Evolutionary conservation across 2,113 vertebrate genomes (phyloP).

Genomic region (Pomatostomus ruficeps): DNA sequence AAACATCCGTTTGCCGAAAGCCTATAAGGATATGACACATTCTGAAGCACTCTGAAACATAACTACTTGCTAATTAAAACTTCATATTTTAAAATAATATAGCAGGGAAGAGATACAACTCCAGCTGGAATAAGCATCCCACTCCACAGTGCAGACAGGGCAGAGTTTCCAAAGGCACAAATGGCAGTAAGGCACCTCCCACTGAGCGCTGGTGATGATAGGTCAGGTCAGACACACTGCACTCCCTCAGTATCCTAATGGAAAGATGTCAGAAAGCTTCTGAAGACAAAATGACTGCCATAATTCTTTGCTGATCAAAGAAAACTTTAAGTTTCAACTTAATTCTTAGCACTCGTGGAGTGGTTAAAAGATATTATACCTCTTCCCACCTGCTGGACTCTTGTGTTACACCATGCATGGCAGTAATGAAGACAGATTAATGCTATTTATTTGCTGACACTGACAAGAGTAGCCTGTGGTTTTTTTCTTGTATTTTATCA

Average conservation of each 20-base stretch:
- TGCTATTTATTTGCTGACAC: slow-evolving; percentile 76
- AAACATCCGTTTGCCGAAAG: not conserved
- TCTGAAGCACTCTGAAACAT: not conserved
- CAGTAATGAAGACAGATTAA: slow-evolving; percentile 85
- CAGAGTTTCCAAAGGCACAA: not conserved
- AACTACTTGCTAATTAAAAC: not conserved
- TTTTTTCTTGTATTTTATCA: slow-evolving; percentile 62
- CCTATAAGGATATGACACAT: not conserved
- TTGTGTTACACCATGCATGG: slow-evolving; percentile 31
- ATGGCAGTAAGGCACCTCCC: not conserved
- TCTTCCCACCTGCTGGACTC: slow-evolving; percentile 28
- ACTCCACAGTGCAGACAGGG: not conserved
- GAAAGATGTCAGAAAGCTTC: slow-evolving; percentile 40
- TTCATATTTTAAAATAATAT: not conserved
- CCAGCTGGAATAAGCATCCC: not conserved
- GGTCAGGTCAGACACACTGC: not conserved
- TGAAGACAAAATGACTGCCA: slow-evolving; percentile 15
- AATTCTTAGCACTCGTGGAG: slow-evolving; percentile 40
- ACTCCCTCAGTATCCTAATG: not conserved
- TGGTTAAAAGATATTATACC: slow-evolving; percentile 17
- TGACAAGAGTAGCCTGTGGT: slow-evolving; percentile 66
- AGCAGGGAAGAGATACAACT: not conserved
- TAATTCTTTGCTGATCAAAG: slow-evolving; percentile 40
- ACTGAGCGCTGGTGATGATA: not conserved
- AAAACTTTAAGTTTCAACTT: slow-evolving; percentile 31